Percentiles rank a stretch among this genome's conserved stretches.
Conservation (phyloP, 1,140 invertebrate genomes). For the Drosophila pseudoobscura region DNA sequence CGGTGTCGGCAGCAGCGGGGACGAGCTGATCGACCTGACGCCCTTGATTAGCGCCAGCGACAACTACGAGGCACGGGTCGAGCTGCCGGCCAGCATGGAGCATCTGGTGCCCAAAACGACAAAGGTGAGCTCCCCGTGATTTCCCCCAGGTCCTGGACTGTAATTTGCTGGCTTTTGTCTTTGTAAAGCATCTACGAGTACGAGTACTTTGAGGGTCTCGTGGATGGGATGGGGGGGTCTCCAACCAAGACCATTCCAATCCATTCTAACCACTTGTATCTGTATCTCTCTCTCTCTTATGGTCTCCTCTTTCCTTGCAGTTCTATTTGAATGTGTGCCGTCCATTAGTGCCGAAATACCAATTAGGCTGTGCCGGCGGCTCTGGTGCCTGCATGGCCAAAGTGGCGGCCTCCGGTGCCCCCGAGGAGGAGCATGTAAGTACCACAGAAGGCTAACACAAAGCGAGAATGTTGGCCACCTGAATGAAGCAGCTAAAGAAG, state of each 20-base stretch:
- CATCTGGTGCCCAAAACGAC: constrained; percentile 70
- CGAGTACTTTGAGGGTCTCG: background rate
- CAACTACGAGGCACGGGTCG: constrained; percentile 84
- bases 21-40: constrained; percentile 82
- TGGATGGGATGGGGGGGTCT: too few species aligned
- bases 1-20: constrained; percentile 48
- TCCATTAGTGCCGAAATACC: constrained; percentile 83
- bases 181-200: constrained; percentile 1
- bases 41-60: constrained; percentile 81
- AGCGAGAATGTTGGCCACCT: constrained; percentile 24
- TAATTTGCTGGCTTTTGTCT: constrained; percentile 60
- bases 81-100: constrained; percentile 54
- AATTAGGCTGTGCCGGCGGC: constrained; percentile 84
- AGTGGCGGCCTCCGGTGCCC: constrained; percentile 65
- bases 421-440: constrained; percentile 84
- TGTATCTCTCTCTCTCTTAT: background rate
- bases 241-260: background rate
- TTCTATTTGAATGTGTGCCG: constrained; percentile 84
- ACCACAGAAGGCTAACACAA: constrained; percentile 22
- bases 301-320: constrained; percentile 55
- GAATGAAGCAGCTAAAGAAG: background rate
- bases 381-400: constrained; percentile 84
- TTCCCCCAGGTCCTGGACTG: constrained; percentile 26
- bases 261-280: background rate
- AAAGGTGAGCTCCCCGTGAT: constrained; percentile 68